Evolutionary conservation across 2,888 invertebrate genomes (phyloP).

Genomic region (Himalopsyche tibetana): DNA sequence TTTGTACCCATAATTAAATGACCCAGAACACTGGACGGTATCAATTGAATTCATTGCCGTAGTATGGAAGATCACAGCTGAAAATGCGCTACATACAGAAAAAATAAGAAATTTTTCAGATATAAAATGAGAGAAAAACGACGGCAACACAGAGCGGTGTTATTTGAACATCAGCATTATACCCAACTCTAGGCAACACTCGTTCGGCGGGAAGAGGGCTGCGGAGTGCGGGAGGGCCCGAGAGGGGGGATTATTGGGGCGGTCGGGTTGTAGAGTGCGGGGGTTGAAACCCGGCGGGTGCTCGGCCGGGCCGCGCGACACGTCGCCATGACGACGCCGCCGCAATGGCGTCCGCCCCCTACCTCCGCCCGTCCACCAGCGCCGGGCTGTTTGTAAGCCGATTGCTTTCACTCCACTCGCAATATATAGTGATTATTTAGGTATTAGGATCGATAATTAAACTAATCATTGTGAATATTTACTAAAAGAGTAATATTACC

Average conservation of each 20-base stretch:
- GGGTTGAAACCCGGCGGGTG: constrained; percentile 71
- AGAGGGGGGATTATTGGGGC: constrained; percentile 32
- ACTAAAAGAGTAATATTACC: no score
- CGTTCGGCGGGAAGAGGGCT: not conserved
- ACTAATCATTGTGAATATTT: not conserved
- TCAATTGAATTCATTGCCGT: not conserved
- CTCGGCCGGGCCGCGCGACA: constrained; percentile 74
- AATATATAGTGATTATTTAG: constrained; percentile 17
- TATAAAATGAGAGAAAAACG: constrained; percentile 13
- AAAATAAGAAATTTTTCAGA: constrained; percentile 7
- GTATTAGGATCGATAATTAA: constrained; percentile 2
- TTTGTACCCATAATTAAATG: no score
- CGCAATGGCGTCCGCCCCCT: constrained; percentile 68
- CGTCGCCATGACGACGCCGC: constrained; percentile 71
- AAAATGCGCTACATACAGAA: not conserved
- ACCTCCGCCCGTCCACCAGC: constrained; percentile 69
- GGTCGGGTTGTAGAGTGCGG: constrained; percentile 45
- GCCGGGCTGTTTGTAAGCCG: constrained; percentile 61
- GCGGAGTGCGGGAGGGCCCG: not conserved
- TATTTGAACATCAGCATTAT: constrained; percentile 37
- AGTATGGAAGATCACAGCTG: not conserved
- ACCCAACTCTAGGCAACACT: constrained; percentile 40
- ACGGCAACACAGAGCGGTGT: constrained; percentile 22
- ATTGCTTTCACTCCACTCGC: constrained; percentile 51
- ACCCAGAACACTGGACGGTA: not conserved